These are phyloP conservation scores for Ophioninae sp. DNA, from an alignment of 2,888 invertebrate genomes.

Conservation along the genomic window DNA sequence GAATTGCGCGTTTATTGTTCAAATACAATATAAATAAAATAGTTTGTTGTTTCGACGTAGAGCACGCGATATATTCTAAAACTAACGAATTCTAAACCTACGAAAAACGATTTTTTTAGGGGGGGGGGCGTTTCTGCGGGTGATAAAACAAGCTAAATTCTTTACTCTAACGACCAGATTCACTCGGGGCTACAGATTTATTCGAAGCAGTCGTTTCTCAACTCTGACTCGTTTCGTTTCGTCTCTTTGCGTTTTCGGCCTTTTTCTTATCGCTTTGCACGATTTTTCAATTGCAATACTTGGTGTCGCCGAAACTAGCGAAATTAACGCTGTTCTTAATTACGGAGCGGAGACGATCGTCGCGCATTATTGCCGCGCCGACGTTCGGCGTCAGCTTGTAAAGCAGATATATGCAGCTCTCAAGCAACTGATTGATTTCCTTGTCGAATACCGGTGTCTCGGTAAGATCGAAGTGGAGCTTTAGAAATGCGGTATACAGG, in stretches of 20 bases:
- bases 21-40: slow-evolving; percentile 58
- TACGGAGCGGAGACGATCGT: slow-evolving; percentile 72
- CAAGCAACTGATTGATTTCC: slow-evolving; percentile 73
- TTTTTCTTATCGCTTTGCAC: background rate
- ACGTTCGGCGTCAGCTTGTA: slow-evolving; percentile 72
- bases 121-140: slow-evolving; percentile 25
- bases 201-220: background rate
- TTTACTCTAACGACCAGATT: slow-evolving; percentile 54
- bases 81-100: background rate
- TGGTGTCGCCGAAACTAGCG: slow-evolving; percentile 70
- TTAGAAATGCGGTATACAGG: slow-evolving; percentile 73
- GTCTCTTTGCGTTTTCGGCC: slow-evolving; percentile 27
- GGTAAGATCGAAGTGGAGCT: slow-evolving; percentile 72
- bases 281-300: slow-evolving; percentile 71
- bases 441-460: slow-evolving; percentile 75
- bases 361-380: slow-evolving; percentile 71
- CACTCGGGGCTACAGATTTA: slow-evolving; percentile 47
- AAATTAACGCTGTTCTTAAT: slow-evolving; percentile 71
- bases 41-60: slow-evolving; percentile 26
- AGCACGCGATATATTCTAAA: background rate
- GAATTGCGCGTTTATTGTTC: slow-evolving; percentile 48
- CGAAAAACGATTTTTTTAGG: background rate
- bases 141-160: slow-evolving; percentile 47
- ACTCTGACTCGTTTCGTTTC: slow-evolving; percentile 1
- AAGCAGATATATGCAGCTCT: slow-evolving; percentile 74